These are phyloP conservation scores for Chiroxiphia lanceolata DNA, from an alignment of 2,797 vertebrate species.

Conservation along the genomic window DNA sequence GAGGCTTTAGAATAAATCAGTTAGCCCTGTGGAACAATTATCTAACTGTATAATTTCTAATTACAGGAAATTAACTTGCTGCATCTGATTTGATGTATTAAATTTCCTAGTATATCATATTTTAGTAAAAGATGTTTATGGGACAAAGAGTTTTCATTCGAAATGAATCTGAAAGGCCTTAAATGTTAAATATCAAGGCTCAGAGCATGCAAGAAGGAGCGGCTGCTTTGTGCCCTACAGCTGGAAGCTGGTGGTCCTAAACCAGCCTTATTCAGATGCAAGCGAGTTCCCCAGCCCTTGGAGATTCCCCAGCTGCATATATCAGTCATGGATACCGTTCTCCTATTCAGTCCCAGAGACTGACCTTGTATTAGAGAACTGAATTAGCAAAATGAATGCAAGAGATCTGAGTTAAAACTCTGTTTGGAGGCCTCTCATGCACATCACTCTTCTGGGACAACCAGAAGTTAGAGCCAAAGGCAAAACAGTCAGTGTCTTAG, in stretches of 20 bases:
- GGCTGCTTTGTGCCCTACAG: background rate
- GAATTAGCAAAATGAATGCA: background rate
- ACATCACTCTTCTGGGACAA: background rate
- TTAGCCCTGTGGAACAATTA: background rate
- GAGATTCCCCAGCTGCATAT: background rate
- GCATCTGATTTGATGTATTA: conserved; percentile 21
- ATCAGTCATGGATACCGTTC: background rate
- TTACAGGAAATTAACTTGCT: conserved; percentile 25
- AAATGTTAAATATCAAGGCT: background rate
- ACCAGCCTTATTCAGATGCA: background rate
- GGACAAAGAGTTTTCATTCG: background rate
- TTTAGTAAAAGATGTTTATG: background rate
- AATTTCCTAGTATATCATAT: background rate
- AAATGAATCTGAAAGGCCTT: background rate
- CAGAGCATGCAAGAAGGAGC: background rate
- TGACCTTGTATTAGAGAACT: background rate
- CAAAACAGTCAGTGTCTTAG: background rate
- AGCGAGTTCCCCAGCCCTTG: background rate
- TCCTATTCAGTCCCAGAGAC: background rate
- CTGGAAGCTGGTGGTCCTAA: background rate
- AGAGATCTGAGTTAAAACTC: background rate
- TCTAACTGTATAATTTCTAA: conserved; percentile 1
- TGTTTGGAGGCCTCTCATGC: background rate
- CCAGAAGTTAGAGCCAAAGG: background rate
- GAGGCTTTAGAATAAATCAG: background rate